Evolutionary conservation across 2,888 invertebrate species (phyloP).

Genomic region (Monopis laevigella): DNA sequence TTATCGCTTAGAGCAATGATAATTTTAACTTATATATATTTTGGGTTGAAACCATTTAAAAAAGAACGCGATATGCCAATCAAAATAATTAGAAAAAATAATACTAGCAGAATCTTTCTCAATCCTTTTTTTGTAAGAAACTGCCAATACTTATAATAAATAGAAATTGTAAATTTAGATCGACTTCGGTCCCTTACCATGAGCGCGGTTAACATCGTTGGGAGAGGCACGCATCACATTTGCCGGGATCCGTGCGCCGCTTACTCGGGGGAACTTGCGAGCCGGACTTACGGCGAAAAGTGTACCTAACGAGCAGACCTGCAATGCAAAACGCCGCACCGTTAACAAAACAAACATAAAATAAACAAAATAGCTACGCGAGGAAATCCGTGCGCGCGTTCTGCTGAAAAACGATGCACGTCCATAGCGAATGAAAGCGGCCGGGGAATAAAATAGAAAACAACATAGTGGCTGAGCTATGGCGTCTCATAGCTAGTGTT

Average conservation of each 20-base stretch:
- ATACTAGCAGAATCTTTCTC: conserved; percentile 1
- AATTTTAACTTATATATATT: no score
- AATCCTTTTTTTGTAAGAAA: background rate
- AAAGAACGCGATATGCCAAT: conserved; percentile 4
- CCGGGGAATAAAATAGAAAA: conserved; percentile 42
- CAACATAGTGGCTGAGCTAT: background rate
- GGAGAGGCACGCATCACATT: conserved; percentile 67
- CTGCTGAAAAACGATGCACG: conserved; percentile 46
- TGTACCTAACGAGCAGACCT: conserved; percentile 70
- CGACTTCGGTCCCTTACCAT: conserved; percentile 49
- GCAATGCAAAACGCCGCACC: conserved; percentile 67
- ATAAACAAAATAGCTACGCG: conserved; percentile 28
- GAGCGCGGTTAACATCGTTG: conserved; percentile 65
- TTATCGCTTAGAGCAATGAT: no score
- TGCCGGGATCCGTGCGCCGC: conserved; percentile 61
- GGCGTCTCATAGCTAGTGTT: no score
- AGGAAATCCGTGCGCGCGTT: conserved; percentile 47
- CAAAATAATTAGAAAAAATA: background rate
- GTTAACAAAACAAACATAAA: conserved; percentile 61
- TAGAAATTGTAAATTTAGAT: conserved; percentile 9
- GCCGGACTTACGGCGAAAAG: conserved; percentile 68
- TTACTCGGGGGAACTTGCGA: conserved; percentile 59
- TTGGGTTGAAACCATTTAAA: no score
- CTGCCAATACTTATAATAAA: conserved; percentile 7
- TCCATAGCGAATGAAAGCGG: conserved; percentile 53